Evolutionary conservation across 2,888 invertebrate species (phyloP), one percentile per base, ranked within the genome.

Genomic region (Torymus tubicola): DNA sequence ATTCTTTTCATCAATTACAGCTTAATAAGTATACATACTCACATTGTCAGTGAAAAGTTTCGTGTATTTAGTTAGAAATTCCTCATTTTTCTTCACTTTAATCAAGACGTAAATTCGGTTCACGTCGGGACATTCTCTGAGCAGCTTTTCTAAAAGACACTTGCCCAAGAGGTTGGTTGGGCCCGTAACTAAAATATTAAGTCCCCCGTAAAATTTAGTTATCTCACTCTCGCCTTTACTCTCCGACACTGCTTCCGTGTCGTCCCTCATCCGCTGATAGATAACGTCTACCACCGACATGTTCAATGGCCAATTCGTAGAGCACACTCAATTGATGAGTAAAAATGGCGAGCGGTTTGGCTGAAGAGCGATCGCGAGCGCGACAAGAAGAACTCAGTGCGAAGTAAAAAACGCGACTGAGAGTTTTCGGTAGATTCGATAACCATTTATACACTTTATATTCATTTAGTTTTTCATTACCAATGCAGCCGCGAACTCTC

Each of bases 161-260:
- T 84, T 85, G 24, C 86, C 86, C 0, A 86, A 10, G 16, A 84
- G 82, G 14, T 84, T 84, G 16, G 84, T 85, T 11, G 81, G 83
- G 0, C 86, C 85, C 53, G 85, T 86, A 5, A 86, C 50, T 53
- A 86, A 74, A 14, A 85, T 14, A 10, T 68, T 83, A 65, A 82
- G 70, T 1, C 83, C 83, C 10, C 64, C 58, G 67, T 82, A 86
- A 68, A 84, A 84, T 14, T 81, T 60, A 69, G 82, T 80, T 58
- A 86, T 79, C 57, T 85, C 81, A 73, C 86, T 86, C n/a, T 73
- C 76, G 52, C 81, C 84, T 8, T 31, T 70, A 0, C 75, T 69
- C 13, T 81, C 70, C 2, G 73, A 1, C 21, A 18, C 57, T 1
- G 12, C 61, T 31, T 81, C 78, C 42, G 70, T 75, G 16, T 64